A percentile compares a stretch with the other conserved stretches of the same genome.
phyloP scores from a whole-genome alignment of 2,888 invertebrate genomes.

The Seira sanloemensis region DNA sequence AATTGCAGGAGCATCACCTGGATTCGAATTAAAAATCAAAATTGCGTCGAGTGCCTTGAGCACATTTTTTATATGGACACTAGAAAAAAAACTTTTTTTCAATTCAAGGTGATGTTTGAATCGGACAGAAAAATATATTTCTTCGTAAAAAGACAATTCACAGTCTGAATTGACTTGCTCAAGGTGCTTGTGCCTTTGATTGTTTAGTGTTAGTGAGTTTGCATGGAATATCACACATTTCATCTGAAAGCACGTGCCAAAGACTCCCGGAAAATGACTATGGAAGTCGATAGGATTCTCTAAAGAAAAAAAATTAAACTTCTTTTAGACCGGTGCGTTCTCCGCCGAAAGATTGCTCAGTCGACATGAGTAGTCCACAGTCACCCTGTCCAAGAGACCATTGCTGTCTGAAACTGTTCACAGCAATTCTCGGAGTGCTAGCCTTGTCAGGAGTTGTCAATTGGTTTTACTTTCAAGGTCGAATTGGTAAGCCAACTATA shows the following conservation, averaged over 20 bases:
- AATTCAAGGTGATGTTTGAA: too few relatives aligned
- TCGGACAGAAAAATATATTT: too few relatives aligned
- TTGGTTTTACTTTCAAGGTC: conserved; percentile 45
- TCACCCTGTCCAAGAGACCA: background rate
- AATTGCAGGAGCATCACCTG: too few relatives aligned
- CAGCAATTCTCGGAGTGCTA: conserved; percentile 39
- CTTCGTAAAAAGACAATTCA: too few relatives aligned
- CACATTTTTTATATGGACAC: background rate
- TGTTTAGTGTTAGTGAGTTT: too few relatives aligned
- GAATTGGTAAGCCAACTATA: conserved; percentile 27
- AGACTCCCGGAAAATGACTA: background rate
- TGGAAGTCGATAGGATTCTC: too few relatives aligned
- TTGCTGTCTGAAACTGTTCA: conserved; percentile 34
- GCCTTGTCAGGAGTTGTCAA: conserved; percentile 42
- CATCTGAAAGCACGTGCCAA: background rate
- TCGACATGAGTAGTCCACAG: background rate
- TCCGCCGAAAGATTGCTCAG: background rate
- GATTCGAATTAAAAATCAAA: background rate
- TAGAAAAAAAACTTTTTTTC: too few relatives aligned
- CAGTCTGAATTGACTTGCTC: too few relatives aligned
- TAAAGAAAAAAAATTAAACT: too few relatives aligned
- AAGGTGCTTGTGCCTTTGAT: too few relatives aligned
- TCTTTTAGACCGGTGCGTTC: too few relatives aligned
- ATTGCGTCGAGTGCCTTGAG: background rate
- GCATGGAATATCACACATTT: background rate